Percentiles rank a stretch among this genome's conserved stretches.
Conservation (phyloP, 2,113 vertebrate species). For the Pangasianodon hypophthalmus region DNA sequence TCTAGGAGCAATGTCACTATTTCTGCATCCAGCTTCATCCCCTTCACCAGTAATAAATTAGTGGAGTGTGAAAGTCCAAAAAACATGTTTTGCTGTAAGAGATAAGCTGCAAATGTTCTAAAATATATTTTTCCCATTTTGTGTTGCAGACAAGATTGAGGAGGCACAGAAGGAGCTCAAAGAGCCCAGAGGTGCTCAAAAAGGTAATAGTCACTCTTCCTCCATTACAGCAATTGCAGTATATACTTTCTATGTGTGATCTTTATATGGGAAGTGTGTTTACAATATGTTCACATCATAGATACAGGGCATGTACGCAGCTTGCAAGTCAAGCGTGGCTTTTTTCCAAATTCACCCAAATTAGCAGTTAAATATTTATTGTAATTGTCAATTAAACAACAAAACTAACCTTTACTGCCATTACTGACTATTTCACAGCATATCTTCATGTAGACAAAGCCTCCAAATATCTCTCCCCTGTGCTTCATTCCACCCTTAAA, state of each 20-base stretch:
- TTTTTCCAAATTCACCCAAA: not conserved
- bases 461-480: not conserved
- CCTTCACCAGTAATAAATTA: not conserved
- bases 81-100: not conserved
- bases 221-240: not conserved
- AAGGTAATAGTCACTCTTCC: slow-evolving; percentile 76
- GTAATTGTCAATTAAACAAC: not conserved
- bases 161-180: slow-evolving; percentile 98
- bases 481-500: no score
- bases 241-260: not conserved
- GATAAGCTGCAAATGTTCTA: not conserved
- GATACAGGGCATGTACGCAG: not conserved
- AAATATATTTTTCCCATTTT: slow-evolving; percentile 48
- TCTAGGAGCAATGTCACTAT: not conserved
- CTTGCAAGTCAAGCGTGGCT: not conserved
- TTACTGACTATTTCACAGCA: not conserved
- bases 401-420: not conserved
- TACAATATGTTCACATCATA: not conserved
- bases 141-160: slow-evolving; percentile 94
- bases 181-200: slow-evolving; percentile 85
- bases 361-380: not conserved
- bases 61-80: no score
- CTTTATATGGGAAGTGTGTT: not conserved
- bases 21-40: not conserved
- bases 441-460: not conserved